phyloP scores from a whole-genome alignment of 2,113 vertebrate species.

The Zosterops pallidus region DNA sequence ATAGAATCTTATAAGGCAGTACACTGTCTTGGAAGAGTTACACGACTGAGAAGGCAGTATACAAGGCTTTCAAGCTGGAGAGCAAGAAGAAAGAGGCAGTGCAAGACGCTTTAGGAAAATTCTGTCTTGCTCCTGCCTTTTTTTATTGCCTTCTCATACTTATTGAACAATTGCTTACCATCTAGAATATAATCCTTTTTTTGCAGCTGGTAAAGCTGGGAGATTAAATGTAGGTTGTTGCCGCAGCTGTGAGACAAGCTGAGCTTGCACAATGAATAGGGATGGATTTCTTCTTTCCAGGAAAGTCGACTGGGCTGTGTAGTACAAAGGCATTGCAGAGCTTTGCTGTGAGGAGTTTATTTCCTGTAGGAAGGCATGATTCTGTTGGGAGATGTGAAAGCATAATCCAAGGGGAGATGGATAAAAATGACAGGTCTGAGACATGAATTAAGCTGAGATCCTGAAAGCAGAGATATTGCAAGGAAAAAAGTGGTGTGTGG shows the following conservation, averaged over 20 bases:
- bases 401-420: not conserved
- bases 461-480: not conserved
- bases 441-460: not conserved
- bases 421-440: not conserved
- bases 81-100: not conserved
- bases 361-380: not conserved
- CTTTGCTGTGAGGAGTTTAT: not conserved
- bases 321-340: not conserved
- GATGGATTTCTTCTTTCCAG: not conserved
- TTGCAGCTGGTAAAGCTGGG: not conserved
- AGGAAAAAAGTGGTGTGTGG: not conserved
- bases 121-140: not conserved
- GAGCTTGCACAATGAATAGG: not conserved
- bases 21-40: not conserved
- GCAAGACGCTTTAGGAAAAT: not conserved
- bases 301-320: accelerated
- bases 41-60: not conserved
- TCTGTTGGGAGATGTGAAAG: not conserved
- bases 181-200: not conserved
- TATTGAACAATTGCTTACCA: not conserved
- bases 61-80: not conserved
- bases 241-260: not conserved
- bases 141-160: not conserved
- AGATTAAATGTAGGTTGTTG: not conserved
- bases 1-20: not conserved